Evolutionary conservation across 1,140 invertebrate species (phyloP).

Genomic region (Eupeodes corollae): DNA sequence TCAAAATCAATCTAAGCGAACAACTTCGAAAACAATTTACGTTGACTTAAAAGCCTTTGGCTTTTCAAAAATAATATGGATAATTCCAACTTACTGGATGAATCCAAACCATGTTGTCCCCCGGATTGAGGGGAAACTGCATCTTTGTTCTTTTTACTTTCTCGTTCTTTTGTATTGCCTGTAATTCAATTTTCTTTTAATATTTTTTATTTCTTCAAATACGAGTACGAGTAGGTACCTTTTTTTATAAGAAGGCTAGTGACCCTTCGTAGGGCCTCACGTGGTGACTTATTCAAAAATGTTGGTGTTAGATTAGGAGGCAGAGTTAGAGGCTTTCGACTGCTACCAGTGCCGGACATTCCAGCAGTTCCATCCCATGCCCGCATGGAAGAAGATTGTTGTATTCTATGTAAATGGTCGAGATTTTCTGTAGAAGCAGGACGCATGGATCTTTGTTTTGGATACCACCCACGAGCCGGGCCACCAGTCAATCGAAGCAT

Average conservation of each 20-base stretch:
- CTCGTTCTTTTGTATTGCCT: no score
- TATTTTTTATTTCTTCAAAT: background rate
- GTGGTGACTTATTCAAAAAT: constrained; percentile 74
- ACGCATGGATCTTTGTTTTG: constrained; percentile 55
- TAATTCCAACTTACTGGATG: background rate
- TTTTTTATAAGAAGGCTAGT: constrained; percentile 77
- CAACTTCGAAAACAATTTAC: no score
- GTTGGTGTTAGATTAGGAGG: constrained; percentile 74
- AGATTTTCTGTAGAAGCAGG: constrained; percentile 74
- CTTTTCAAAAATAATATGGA: no score
- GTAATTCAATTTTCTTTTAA: background rate
- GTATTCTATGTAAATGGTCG: constrained; percentile 51
- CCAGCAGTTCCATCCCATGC: constrained; percentile 36
- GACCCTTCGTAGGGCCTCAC: constrained; percentile 70
- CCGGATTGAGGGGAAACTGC: background rate
- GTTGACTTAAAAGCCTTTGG: no score
- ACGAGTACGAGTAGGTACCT: constrained; percentile 43
- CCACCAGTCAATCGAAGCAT: constrained; percentile 62
- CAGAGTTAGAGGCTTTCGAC: constrained; percentile 62
- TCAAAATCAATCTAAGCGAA: no score
- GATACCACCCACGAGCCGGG: constrained; percentile 73
- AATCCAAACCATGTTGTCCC: background rate
- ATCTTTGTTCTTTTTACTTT: no score
- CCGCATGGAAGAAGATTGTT: constrained; percentile 30
- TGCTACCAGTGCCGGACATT: constrained; percentile 31